Evolutionary conservation across 2,888 invertebrate species (phyloP).

Genomic region (Venustoraphidia nigricollis): DNA sequence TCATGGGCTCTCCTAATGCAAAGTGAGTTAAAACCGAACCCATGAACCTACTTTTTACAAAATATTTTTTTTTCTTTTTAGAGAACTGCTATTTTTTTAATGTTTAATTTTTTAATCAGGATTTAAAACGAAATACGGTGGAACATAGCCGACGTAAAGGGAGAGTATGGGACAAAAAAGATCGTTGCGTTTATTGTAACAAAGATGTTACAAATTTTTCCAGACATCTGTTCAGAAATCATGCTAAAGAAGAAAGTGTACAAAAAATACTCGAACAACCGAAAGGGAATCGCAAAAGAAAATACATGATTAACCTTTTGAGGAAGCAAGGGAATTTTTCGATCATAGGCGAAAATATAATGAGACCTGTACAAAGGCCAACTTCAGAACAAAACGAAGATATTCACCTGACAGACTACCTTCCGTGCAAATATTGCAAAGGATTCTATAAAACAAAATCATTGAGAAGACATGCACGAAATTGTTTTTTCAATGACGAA

Average conservation of each 20-base stretch:
- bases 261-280: slow-evolving; percentile 8
- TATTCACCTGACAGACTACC: slow-evolving; percentile 2
- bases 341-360: slow-evolving; percentile 9
- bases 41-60: too few species aligned
- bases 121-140: background rate
- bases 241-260: slow-evolving; percentile 10
- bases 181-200: slow-evolving; percentile 11
- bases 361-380: slow-evolving; percentile 13
- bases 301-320: slow-evolving; percentile 9
- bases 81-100: too few species aligned
- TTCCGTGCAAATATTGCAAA: slow-evolving; percentile 13
- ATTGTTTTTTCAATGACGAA: slow-evolving; percentile 6
- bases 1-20: too few species aligned
- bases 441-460: slow-evolving; percentile 10
- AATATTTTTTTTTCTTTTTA: too few species aligned
- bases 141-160: slow-evolving; percentile 9
- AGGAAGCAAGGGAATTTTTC: slow-evolving; percentile 13
- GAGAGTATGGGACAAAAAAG: slow-evolving; percentile 13
- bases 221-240: slow-evolving; percentile 12
- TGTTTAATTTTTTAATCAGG: too few species aligned
- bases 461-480: slow-evolving; percentile 9
- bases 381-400: slow-evolving; percentile 1
- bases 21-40: too few species aligned
- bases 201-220: slow-evolving; percentile 13
- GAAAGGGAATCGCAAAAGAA: slow-evolving; percentile 10